phyloP scores from a whole-genome alignment of 2,888 invertebrate genomes.

The Ligdia adustata region DNA sequence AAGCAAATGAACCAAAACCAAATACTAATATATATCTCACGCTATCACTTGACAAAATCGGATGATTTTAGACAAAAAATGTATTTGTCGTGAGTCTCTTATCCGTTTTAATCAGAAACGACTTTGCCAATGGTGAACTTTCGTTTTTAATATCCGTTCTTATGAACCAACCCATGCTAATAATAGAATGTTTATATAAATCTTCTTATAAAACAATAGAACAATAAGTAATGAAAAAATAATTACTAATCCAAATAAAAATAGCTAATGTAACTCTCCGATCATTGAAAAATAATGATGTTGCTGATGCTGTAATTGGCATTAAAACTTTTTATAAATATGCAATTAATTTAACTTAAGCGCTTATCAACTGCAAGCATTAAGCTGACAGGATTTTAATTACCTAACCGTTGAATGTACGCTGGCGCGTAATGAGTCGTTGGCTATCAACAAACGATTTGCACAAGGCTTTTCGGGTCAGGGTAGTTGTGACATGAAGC shows the following conservation, averaged over 20 bases:
- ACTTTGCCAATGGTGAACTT: no score
- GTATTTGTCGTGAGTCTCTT: no score
- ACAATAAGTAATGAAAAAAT: background rate
- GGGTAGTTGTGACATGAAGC: conserved; percentile 32
- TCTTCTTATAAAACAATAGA: background rate
- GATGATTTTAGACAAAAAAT: conserved; percentile 34
- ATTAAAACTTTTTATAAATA: conserved; percentile 15
- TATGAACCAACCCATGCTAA: no score
- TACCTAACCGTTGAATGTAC: conserved; percentile 16
- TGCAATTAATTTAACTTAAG: conserved; percentile 5
- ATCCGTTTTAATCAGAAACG: no score
- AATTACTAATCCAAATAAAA: background rate
- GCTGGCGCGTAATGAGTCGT: conserved; percentile 36
- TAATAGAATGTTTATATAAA: no score
- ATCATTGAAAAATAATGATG: no score
- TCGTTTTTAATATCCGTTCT: no score
- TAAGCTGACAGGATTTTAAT: conserved; percentile 8
- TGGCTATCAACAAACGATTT: conserved; percentile 35
- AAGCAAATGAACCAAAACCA: conserved; percentile 59
- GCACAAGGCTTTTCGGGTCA: conserved; percentile 39
- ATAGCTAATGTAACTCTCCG: background rate
- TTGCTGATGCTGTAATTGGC: conserved; percentile 2
- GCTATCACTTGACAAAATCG: conserved; percentile 56
- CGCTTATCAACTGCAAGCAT: background rate
- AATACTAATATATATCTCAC: conserved; percentile 52